Percentiles rank a stretch among this genome's conserved stretches.
These are phyloP conservation scores for Meloe dianella DNA, from an alignment of 2,888 invertebrate genomes.

Conservation along the genomic window DNA sequence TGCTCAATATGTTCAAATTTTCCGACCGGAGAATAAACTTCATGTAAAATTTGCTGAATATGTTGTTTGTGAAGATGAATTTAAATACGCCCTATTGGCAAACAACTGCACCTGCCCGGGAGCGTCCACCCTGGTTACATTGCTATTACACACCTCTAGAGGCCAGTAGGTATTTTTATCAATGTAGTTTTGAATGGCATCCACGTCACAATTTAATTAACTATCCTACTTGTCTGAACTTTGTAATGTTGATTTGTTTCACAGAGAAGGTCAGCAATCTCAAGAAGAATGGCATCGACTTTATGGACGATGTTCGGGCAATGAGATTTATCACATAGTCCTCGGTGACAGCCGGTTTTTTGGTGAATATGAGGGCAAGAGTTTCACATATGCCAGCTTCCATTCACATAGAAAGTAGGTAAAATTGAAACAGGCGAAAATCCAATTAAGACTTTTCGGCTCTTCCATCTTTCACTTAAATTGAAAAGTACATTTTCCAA, in stretches of 20 bases:
- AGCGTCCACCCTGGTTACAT: conserved; percentile 93
- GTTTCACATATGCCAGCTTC: conserved; percentile 99
- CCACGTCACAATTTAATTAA: background rate
- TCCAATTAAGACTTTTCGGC: conserved; percentile 5
- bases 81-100: conserved; percentile 96
- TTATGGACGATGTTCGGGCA: conserved; percentile 98
- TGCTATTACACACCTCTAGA: conserved; percentile 93
- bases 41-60: conserved; percentile 99
- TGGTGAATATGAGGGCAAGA: conserved; percentile 98
- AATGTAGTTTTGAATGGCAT: background rate
- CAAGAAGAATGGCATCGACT: conserved; percentile 97
- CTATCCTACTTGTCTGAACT: background rate
- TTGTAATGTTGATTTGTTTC: conserved; percentile 40
- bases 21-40: conserved; percentile 96
- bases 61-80: conserved; percentile 98
- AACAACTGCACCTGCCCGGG: conserved; percentile 99
- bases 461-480: background rate
- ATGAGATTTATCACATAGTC: conserved; percentile 98
- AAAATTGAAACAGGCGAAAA: conserved; percentile 20
- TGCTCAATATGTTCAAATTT: conserved; percentile 97
- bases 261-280: conserved; percentile 91
- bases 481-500: background rate
- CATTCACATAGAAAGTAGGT: conserved; percentile 97
- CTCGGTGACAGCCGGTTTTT: conserved; percentile 96
- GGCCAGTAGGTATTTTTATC: conserved; percentile 85